A percentile compares a stretch with the other conserved stretches of the same genome.
Conservation (phyloP, 1,140 invertebrate genomes). For the Harpegnathos saltator region DNA sequence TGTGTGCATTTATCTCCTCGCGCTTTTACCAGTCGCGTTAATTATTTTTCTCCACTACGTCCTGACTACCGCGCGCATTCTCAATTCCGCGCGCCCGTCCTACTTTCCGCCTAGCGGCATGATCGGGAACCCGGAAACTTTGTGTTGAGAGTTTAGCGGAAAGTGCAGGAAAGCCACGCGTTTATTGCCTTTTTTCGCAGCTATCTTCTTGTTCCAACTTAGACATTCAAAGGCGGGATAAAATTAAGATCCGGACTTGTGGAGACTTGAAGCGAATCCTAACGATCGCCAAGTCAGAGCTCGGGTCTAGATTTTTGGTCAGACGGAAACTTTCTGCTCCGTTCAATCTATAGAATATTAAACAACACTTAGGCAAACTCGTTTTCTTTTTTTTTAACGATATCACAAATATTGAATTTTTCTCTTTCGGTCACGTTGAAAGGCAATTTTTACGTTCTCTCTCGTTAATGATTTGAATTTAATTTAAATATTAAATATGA, state of each 20-base stretch:
- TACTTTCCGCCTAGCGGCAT: slow-evolving; percentile 12
- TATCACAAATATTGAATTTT: too few relatives aligned
- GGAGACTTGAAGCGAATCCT: neutral
- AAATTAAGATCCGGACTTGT: neutral
- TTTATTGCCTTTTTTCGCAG: neutral
- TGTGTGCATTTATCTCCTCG: slow-evolving; percentile 8
- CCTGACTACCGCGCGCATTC: slow-evolving; percentile 4
- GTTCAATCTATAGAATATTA: too few relatives aligned
- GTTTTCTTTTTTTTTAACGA: too few relatives aligned
- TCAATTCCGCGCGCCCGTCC: slow-evolving; percentile 16
- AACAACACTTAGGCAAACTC: too few relatives aligned
- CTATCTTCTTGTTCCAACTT: neutral
- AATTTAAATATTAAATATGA: too few relatives aligned
- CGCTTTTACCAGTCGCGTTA: slow-evolving; percentile 4
- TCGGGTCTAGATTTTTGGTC: neutral
- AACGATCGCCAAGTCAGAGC: neutral
- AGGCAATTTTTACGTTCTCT: too few relatives aligned
- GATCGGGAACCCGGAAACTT: slow-evolving; percentile 28
- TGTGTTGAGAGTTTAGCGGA: neutral
- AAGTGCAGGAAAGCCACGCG: neutral
- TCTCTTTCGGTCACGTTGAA: too few relatives aligned
- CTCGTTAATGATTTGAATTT: too few relatives aligned
- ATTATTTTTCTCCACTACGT: slow-evolving; percentile 48
- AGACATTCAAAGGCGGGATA: neutral
- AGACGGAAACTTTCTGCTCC: too few relatives aligned